These are phyloP conservation scores for Pseudorectes ferrugineus DNA, from an alignment of 2,113 vertebrate genomes.

Conservation along the genomic window DNA sequence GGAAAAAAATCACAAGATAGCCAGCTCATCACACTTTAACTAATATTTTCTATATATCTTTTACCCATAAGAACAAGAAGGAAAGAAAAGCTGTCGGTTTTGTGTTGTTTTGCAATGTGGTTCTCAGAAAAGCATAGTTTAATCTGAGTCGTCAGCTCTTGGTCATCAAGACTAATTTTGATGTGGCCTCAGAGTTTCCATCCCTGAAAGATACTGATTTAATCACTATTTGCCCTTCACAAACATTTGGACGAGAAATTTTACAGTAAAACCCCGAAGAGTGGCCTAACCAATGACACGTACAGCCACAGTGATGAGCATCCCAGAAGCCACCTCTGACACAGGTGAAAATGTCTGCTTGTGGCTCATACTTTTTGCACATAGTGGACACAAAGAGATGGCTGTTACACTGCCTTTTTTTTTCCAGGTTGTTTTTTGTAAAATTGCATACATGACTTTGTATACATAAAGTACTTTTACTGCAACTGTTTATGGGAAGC, in stretches of 20 bases:
- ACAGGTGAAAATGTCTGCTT: not conserved
- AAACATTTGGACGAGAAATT: not conserved
- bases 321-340: not conserved
- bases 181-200: not conserved
- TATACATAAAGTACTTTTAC: not conserved
- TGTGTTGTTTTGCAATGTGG: not conserved
- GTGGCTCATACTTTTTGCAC: not conserved
- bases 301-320: not conserved
- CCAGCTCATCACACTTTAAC: not conserved
- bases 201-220: constrained; percentile 2
- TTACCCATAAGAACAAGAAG: not conserved
- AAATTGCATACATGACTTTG: not conserved
- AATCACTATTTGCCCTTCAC: constrained; percentile 4
- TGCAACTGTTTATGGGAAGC: not conserved
- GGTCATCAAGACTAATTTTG: constrained; percentile 20
- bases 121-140: not conserved
- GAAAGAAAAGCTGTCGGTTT: not conserved
- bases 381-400: not conserved
- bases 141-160: not conserved
- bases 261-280: not conserved
- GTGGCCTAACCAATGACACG: not conserved
- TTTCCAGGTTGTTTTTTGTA: not conserved
- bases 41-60: not conserved
- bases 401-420: not conserved
- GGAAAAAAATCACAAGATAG: not conserved